phyloP scores from a whole-genome alignment of 2,888 invertebrate species.

The Noctua fimbriata region DNA sequence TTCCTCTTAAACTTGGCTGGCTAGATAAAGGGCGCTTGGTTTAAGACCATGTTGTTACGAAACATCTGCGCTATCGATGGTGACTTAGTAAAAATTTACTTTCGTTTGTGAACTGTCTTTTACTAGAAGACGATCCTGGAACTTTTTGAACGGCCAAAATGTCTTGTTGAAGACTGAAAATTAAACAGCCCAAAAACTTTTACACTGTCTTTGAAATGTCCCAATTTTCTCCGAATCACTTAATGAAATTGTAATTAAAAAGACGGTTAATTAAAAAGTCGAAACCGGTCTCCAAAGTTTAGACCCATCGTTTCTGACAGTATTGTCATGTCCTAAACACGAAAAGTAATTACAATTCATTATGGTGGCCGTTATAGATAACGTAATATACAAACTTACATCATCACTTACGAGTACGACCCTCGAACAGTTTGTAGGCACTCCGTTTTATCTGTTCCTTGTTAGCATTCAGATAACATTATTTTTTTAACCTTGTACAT shows the following conservation, averaged over 20 bases:
- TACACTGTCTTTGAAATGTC: constrained; percentile 6
- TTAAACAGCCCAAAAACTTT: constrained; percentile 28
- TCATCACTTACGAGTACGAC: constrained; percentile 46
- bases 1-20: background rate
- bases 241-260: constrained; percentile 22
- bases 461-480: constrained; percentile 65
- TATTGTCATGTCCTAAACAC: constrained; percentile 39
- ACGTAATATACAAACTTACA: constrained; percentile 51
- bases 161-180: background rate
- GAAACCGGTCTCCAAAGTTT: background rate
- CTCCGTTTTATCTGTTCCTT: constrained; percentile 62
- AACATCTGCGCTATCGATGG: background rate
- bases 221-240: constrained; percentile 15
- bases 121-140: background rate
- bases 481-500: constrained; percentile 59
- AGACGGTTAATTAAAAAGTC: constrained; percentile 22
- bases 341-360: constrained; percentile 67
- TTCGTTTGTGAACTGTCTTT: background rate
- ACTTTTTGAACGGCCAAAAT: background rate
- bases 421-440: constrained; percentile 54
- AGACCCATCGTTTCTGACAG: constrained; percentile 29
- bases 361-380: constrained; percentile 63
- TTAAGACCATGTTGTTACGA: background rate
- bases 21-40: background rate
- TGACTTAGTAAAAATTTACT: background rate